phyloP scores from a whole-genome alignment of 2,888 invertebrate genomes.

The Napeogenes inachia region DNA sequence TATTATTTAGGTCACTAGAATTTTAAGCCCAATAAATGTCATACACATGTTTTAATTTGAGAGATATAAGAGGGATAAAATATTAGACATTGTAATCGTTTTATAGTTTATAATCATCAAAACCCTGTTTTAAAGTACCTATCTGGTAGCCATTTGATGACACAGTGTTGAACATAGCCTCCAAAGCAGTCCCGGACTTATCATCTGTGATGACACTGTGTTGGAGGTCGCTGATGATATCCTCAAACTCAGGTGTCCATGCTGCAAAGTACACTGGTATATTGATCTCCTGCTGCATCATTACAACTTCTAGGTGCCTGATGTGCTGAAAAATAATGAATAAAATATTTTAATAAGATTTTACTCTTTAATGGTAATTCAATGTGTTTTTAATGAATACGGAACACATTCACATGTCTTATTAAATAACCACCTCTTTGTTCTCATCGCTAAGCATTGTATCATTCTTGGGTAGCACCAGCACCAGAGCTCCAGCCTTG shows the following conservation, averaged over 20 bases:
- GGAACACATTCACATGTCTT: no score
- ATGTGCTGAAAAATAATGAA: constrained; percentile 76
- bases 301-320: constrained; percentile 86
- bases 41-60: no score
- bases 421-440: constrained; percentile 76
- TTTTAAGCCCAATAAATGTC: no score
- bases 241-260: constrained; percentile 84
- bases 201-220: constrained; percentile 82
- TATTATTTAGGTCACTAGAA: no score
- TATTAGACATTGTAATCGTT: no score
- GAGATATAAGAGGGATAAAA: no score
- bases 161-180: constrained; percentile 90
- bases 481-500: constrained; percentile 91
- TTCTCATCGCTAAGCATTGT: constrained; percentile 80
- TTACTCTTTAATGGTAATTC: no score
- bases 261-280: constrained; percentile 93
- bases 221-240: constrained; percentile 86
- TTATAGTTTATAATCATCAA: no score
- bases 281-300: constrained; percentile 86
- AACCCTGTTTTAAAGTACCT: constrained; percentile 40
- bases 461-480: constrained; percentile 87
- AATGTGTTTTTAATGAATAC: no score
- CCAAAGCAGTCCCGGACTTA: constrained; percentile 85
- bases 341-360: no score
- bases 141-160: constrained; percentile 97